Conservation (phyloP, 2,888 invertebrate genomes). For the Nipponacmea schrenckii region DNA sequence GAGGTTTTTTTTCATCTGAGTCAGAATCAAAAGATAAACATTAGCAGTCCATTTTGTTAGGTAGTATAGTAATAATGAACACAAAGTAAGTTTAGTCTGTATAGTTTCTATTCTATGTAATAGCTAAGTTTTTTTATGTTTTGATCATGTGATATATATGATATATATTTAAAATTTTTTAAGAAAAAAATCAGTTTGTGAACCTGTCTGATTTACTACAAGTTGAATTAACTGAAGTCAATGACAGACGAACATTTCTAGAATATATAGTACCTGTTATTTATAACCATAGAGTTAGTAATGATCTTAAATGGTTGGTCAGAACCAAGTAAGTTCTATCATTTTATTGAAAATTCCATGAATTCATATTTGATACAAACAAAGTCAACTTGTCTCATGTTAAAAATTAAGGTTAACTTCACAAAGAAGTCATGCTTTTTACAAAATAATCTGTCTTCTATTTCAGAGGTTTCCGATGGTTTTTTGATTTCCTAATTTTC, state of each 20-base stretch:
- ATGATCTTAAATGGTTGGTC: slow-evolving; percentile 54
- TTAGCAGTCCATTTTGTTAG: no score
- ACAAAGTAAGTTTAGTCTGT: no score
- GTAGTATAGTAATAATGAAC: no score
- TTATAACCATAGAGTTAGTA: slow-evolving; percentile 60
- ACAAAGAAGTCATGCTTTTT: no score
- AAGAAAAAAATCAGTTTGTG: slow-evolving; percentile 66
- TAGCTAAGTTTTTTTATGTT: no score
- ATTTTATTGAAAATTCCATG: background rate
- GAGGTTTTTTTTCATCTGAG: no score
- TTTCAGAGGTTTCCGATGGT: slow-evolving; percentile 67
- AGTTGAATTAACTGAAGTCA: slow-evolving; percentile 67
- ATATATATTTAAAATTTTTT: slow-evolving; percentile 17
- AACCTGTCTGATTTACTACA: slow-evolving; percentile 68
- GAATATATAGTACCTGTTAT: slow-evolving; percentile 56
- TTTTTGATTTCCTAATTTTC: slow-evolving; percentile 69
- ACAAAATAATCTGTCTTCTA: slow-evolving; percentile 7
- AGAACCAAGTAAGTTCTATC: slow-evolving; percentile 59
- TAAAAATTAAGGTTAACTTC: no score
- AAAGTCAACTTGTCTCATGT: no score
- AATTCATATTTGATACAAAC: no score
- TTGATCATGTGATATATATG: no score
- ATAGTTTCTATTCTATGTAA: no score
- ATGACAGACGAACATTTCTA: slow-evolving; percentile 61
- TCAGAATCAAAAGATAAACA: no score